phyloP scores from a whole-genome alignment of 1,140 invertebrate genomes.

The Microvelia longipes region DNA sequence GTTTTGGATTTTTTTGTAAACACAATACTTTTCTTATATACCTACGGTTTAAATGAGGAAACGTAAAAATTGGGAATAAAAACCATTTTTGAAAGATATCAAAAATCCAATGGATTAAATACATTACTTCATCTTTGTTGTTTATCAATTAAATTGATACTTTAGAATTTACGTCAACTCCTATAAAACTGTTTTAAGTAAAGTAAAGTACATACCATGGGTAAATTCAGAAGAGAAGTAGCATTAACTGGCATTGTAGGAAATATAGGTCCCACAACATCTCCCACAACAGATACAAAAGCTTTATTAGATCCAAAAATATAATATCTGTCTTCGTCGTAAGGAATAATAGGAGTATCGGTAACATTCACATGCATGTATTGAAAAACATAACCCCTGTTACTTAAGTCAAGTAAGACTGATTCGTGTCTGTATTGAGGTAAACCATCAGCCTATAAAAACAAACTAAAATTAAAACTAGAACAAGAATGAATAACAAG shows the following conservation, averaged over 20 bases:
- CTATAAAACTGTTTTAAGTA: too few relatives aligned
- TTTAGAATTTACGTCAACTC: too few relatives aligned
- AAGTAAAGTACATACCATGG: constrained; percentile 52
- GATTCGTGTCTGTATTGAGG: constrained; percentile 84
- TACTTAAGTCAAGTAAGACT: constrained; percentile 77
- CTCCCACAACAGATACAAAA: constrained; percentile 74
- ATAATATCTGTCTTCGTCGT: constrained; percentile 76
- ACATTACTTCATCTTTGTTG: too few relatives aligned
- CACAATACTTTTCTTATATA: too few relatives aligned
- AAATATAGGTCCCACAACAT: constrained; percentile 88
- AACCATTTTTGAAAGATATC: too few relatives aligned
- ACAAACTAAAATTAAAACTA: constrained; percentile 22
- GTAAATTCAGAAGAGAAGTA: constrained; percentile 57
- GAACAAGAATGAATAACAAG: too few relatives aligned
- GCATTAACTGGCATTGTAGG: constrained; percentile 82
- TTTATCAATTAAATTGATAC: too few relatives aligned
- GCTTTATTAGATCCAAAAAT: constrained; percentile 86
- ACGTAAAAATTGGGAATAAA: too few relatives aligned
- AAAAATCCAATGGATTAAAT: too few relatives aligned
- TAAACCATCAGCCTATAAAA: constrained; percentile 66
- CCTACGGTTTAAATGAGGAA: too few relatives aligned
- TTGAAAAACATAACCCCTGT: constrained; percentile 78
- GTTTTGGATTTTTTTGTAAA: too few relatives aligned
- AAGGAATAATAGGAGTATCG: constrained; percentile 76
- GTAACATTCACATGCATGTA: constrained; percentile 91